These are phyloP conservation scores for Yponomeuta evonymella DNA, from an alignment of 2,888 invertebrate genomes.

Conservation along the genomic window DNA sequence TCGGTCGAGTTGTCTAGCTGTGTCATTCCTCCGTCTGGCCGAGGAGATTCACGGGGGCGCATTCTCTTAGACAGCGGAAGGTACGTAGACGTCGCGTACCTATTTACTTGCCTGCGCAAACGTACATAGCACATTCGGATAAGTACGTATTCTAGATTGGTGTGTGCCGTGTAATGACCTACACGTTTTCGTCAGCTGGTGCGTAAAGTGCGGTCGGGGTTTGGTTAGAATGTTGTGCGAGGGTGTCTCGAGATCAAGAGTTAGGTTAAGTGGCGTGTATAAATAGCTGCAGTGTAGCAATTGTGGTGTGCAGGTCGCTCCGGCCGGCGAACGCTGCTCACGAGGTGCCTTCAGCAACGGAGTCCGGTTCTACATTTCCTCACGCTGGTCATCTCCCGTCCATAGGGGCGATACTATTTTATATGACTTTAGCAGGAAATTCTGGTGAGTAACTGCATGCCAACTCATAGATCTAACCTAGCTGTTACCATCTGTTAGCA, in stretches of 20 bases:
- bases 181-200: constrained; percentile 76
- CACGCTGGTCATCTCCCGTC: constrained; percentile 80
- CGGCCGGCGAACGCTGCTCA: constrained; percentile 48
- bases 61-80: constrained; percentile 67
- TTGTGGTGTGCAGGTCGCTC: constrained; percentile 48
- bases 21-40: constrained; percentile 35
- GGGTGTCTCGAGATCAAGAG: not conserved
- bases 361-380: constrained; percentile 69
- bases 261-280: constrained; percentile 25
- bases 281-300: constrained; percentile 29
- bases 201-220: constrained; percentile 51
- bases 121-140: constrained; percentile 16
- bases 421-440: constrained; percentile 97
- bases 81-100: constrained; percentile 43
- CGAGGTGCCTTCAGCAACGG: constrained; percentile 54
- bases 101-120: constrained; percentile 12
- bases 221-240: constrained; percentile 46
- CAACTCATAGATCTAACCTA: not conserved
- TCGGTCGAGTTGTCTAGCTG: constrained; percentile 43
- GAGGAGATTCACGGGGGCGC: constrained; percentile 49
- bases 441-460: constrained; percentile 80
- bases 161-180: constrained; percentile 38
- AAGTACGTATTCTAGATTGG: constrained; percentile 33
- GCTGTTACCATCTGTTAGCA: not conserved
- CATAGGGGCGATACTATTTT: constrained; percentile 93